These are phyloP conservation scores for Argyra leucocephala DNA, from an alignment of 2,888 invertebrate genomes.

Conservation along the genomic window DNA sequence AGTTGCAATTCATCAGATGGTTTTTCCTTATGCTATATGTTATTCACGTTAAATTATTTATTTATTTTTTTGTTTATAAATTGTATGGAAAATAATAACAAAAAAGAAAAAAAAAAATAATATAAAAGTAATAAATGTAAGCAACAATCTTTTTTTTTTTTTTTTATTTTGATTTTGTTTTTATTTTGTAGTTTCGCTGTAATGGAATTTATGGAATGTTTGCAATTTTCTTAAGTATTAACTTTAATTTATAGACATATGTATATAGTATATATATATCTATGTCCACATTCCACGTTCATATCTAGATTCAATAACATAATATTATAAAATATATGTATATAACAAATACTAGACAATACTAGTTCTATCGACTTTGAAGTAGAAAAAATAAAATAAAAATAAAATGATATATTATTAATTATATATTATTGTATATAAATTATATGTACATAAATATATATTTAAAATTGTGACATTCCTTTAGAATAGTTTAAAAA, in stretches of 20 bases:
- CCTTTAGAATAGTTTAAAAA: background rate
- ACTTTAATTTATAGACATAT: background rate
- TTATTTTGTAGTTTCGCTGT: background rate
- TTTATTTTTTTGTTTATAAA: too few relatives aligned
- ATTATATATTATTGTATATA: background rate
- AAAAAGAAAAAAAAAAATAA: too few relatives aligned
- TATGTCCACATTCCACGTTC: too few relatives aligned
- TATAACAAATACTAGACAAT: background rate
- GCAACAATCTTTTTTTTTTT: too few relatives aligned
- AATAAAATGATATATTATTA: too few relatives aligned
- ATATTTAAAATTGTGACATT: background rate
- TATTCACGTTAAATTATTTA: too few relatives aligned
- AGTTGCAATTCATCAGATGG: too few relatives aligned
- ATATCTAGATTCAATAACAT: background rate
- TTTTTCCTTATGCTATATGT: too few relatives aligned
- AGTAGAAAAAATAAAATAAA: background rate
- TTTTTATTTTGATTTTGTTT: too few relatives aligned
- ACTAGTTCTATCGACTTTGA: background rate
- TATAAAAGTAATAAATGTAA: too few relatives aligned
- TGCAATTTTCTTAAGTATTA: background rate
- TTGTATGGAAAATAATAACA: too few relatives aligned
- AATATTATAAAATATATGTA: background rate
- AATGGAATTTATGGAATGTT: constrained; percentile 3
- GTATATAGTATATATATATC: too few relatives aligned
- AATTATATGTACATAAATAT: background rate